Evolutionary conservation across 2,888 invertebrate species (phyloP).

Genomic region (Synergus itoensis): DNA sequence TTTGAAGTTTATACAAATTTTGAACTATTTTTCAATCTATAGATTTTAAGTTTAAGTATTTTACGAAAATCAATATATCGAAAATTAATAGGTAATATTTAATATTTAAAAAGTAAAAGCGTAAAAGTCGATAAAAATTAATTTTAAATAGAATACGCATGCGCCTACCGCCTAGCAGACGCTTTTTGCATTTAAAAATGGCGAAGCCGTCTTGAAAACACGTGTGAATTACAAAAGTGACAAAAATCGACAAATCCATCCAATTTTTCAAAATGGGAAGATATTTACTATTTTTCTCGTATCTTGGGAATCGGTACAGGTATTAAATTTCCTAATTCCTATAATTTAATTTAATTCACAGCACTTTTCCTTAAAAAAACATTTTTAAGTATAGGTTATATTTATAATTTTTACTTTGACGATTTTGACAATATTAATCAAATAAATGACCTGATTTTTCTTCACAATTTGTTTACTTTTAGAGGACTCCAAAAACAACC

Average conservation of each 20-base stretch:
- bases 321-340: constrained; percentile 68
- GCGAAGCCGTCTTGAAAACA: background rate
- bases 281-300: constrained; percentile 87
- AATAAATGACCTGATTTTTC: too few relatives aligned
- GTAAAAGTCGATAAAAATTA: too few relatives aligned
- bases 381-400: background rate
- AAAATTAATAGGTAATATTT: too few relatives aligned
- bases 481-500: constrained; percentile 87
- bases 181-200: background rate
- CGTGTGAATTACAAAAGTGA: background rate
- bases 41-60: too few relatives aligned
- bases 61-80: too few relatives aligned
- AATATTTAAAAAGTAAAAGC: too few relatives aligned
- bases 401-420: constrained; percentile 36
- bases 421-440: background rate
- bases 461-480: constrained; percentile 59
- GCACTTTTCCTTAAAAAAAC: background rate
- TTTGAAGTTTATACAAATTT: too few relatives aligned
- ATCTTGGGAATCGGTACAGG: constrained; percentile 89
- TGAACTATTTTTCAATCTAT: too few relatives aligned
- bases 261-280: constrained; percentile 79
- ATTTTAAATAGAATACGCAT: background rate
- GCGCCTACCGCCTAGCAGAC: background rate
- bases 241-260: background rate
- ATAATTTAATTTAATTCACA: background rate